Conservation (phyloP, 2,797 vertebrate species). For the Geotrypetes seraphini region DNA sequence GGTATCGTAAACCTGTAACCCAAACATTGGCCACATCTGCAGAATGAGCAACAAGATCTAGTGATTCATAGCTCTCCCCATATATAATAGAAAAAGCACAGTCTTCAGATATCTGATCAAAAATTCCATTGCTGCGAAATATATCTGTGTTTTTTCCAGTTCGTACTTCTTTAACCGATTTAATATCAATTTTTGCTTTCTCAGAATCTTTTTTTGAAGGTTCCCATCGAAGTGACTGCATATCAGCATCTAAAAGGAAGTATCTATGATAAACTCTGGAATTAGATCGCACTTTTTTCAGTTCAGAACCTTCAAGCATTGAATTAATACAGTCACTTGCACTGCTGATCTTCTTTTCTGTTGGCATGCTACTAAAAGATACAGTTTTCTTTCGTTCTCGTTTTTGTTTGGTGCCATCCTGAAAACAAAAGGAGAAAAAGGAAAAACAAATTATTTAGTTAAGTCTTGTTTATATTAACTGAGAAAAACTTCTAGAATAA, state of each 20-base stretch:
- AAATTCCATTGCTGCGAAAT: constrained; percentile 91
- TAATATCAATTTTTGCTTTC: constrained; percentile 94
- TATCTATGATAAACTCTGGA: constrained; percentile 89
- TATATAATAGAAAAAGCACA: constrained; percentile 94
- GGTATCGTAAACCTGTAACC: constrained; percentile 91
- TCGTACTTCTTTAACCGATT: constrained; percentile 91
- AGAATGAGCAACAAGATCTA: constrained; percentile 94
- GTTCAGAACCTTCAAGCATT: constrained; percentile 92
- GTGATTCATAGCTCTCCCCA: constrained; percentile 89
- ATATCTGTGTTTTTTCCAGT: constrained; percentile 96
- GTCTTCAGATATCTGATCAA: constrained; percentile 96
- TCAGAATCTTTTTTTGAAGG: constrained; percentile 96
- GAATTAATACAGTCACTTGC: constrained; percentile 90
- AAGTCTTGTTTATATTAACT: background rate
- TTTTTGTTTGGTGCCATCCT: constrained; percentile 89
- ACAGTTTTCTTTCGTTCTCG: constrained; percentile 95
- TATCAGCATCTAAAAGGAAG: constrained; percentile 90
- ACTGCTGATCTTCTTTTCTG: constrained; percentile 94
- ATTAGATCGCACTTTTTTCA: constrained; percentile 92
- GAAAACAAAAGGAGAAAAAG: constrained; percentile 15
- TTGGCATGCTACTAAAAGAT: constrained; percentile 97
- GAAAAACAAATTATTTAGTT: too few relatives aligned
- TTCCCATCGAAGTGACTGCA: constrained; percentile 95
- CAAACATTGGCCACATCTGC: constrained; percentile 94
- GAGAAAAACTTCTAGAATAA: background rate